phyloP scores from a whole-genome alignment of 2,797 vertebrate species.

The Argyrosomus regius region DNA sequence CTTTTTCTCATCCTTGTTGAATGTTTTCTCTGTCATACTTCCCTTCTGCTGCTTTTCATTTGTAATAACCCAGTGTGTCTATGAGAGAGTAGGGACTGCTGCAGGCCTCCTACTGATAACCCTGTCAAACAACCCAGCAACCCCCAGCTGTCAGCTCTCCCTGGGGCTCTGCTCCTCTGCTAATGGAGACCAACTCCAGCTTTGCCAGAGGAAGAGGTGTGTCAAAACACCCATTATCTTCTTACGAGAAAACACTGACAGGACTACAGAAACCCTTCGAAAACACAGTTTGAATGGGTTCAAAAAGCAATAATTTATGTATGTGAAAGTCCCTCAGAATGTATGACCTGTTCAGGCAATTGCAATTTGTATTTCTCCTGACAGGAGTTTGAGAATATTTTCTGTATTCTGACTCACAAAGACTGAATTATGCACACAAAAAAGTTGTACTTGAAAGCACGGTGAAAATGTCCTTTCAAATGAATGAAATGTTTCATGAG shows the following conservation, averaged over 20 bases:
- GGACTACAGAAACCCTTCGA: not conserved
- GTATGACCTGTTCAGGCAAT: not conserved
- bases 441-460: not conserved
- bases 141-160: conserved; percentile 59
- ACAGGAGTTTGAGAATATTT: not conserved
- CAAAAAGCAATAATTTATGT: conserved; percentile 11
- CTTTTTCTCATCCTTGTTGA: conserved; percentile 29
- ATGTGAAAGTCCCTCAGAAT: not conserved
- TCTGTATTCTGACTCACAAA: not conserved
- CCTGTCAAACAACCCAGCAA: conserved; percentile 67
- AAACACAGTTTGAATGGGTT: conserved; percentile 41
- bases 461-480: not conserved
- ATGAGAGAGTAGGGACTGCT: conserved; percentile 55
- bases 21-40: conserved; percentile 12
- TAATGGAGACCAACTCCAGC: conserved; percentile 68
- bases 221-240: conserved; percentile 68
- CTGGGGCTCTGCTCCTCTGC: conserved; percentile 57
- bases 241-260: conserved; percentile 22
- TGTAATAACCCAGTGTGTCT: conserved; percentile 72
- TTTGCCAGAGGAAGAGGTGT: conserved; percentile 35
- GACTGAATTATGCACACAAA: not conserved
- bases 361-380: not conserved
- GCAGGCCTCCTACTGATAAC: conserved; percentile 75
- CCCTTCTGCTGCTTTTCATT: conserved; percentile 68
- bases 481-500: not conserved